Conservation (phyloP, 2,888 invertebrate species). For the Hirtodrosophila duncani region DNA sequence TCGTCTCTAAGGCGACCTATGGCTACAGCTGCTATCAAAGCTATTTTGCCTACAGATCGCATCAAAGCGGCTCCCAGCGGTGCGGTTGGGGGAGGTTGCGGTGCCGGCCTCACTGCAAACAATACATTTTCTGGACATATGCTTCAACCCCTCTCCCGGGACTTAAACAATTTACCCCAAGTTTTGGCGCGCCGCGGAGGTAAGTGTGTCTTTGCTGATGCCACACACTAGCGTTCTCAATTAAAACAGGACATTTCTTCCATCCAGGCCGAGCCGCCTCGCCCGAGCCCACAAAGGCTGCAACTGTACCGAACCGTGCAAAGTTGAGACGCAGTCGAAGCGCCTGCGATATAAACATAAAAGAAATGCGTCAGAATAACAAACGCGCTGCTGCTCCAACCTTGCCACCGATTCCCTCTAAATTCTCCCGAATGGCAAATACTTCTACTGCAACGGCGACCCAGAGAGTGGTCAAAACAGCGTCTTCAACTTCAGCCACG, state of each 20-base stretch:
- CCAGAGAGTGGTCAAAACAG: too few relatives aligned
- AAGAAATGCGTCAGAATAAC: slow-evolving; percentile 39
- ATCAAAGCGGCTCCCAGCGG: slow-evolving; percentile 54
- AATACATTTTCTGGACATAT: slow-evolving; percentile 38
- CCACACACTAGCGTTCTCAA: background rate
- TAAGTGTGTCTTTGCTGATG: slow-evolving; percentile 23
- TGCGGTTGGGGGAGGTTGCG: background rate
- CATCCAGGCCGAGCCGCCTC: slow-evolving; percentile 65
- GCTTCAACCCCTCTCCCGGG: slow-evolving; percentile 37
- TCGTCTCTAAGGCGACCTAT: slow-evolving; percentile 65
- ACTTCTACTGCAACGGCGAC: slow-evolving; percentile 8
- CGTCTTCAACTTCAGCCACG: too few relatives aligned
- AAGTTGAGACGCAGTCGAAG: slow-evolving; percentile 74
- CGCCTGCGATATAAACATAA: slow-evolving; percentile 68
- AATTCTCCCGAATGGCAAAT: slow-evolving; percentile 53
- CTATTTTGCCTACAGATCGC: slow-evolving; percentile 74
- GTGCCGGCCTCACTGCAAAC: slow-evolving; percentile 17
- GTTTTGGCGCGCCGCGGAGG: slow-evolving; percentile 43
- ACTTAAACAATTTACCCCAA: slow-evolving; percentile 49
- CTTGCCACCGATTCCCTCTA: slow-evolving; percentile 68
- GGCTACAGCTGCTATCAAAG: slow-evolving; percentile 52
- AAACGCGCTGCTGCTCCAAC: slow-evolving; percentile 71
- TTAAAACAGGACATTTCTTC: too few relatives aligned
- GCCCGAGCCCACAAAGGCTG: slow-evolving; percentile 53
- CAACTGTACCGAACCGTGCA: slow-evolving; percentile 18